These are phyloP conservation scores for Siderastrea radians DNA, from an alignment of 92 coral and sea anemone species.

Conservation along the genomic window DNA sequence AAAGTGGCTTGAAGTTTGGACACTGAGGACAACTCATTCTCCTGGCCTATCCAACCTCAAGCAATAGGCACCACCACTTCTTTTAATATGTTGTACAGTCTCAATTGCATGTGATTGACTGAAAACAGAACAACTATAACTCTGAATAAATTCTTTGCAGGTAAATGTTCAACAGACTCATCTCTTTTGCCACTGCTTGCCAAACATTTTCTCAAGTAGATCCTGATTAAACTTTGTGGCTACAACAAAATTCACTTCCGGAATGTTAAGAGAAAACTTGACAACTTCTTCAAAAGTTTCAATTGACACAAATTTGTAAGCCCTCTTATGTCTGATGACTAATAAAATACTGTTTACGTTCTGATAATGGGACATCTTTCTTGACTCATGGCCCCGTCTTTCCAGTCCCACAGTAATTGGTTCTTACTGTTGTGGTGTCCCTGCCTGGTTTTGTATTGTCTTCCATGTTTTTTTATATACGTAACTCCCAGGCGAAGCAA, in stretches of 20 bases:
- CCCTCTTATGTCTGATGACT: slow-evolving; percentile 68
- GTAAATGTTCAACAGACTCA: slow-evolving; percentile 64
- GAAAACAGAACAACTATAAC: slow-evolving; percentile 38
- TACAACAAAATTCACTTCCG: slow-evolving; percentile 57
- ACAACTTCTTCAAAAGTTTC: slow-evolving; percentile 51
- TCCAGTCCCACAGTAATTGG: slow-evolving; percentile 23
- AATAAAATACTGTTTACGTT: slow-evolving; percentile 41
- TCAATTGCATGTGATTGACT: slow-evolving; percentile 33
- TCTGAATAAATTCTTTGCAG: slow-evolving; percentile 49
- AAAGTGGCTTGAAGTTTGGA: too few relatives aligned
- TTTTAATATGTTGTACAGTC: slow-evolving; percentile 33
- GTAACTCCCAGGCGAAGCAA: too few relatives aligned
- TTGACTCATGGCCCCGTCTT: slow-evolving; percentile 43
- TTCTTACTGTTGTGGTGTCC: too few relatives aligned
- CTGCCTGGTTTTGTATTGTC: too few relatives aligned
- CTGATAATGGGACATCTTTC: slow-evolving; percentile 26
- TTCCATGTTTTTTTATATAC: too few relatives aligned
- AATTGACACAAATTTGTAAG: slow-evolving; percentile 56
- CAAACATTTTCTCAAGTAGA: slow-evolving; percentile 61
- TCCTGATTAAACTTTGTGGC: slow-evolving; percentile 63
- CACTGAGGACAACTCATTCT: too few relatives aligned
- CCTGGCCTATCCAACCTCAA: too few relatives aligned
- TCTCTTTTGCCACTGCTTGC: slow-evolving; percentile 53
- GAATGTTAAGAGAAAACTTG: slow-evolving; percentile 33
- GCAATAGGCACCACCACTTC: slow-evolving; percentile 5